Evolutionary conservation across 92 coral and sea anemone genomes (phyloP), one percentile per base, ranked within the genome.

Genomic region (Zoanthus solanderi): DNA sequence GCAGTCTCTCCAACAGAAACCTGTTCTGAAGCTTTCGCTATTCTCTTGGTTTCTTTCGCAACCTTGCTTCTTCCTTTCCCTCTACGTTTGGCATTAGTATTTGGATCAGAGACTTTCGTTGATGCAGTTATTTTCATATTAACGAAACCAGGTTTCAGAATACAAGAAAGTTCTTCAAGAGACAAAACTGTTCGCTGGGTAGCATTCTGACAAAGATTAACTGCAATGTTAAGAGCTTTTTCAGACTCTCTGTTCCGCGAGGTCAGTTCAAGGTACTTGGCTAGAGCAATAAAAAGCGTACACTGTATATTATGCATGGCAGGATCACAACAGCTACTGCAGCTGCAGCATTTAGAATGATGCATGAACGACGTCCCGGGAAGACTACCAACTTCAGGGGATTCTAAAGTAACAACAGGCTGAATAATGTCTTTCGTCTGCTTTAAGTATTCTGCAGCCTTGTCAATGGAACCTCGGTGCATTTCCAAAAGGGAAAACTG

Each of bases 311-410:
- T 18, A 42, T 93, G 98, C 63, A 95, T 73, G 76, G 88, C 90
- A 52, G 92, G 89, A 61, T 95, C 98, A 87, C 83, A 72, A 78
- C 98, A 94, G 79, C 90, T 73, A 56, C 88, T 85, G 37, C 95
- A 92, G 53, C 84, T 76, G 45, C 98, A 95, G 6, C 83, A 56
- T 16, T 89, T 84, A 10, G 91, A 89, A 67, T 95, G 98, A 9
- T 83, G 86, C 77, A 91, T 47, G 60, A 93, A 72, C 48, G 89
- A 79, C 56, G 92, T 89, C 12, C 83, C 92, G 75, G 90, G 83
- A 29, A 90, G 57, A 34, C 86, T 76, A 46, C 65, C 74, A 30
- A 76, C 60, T 29, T 78, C 89, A 61, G 91, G 53, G 47, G 75
- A 85, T 6, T 86, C 89, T 28, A 86, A 73, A 53, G 69, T 72